Conservation (phyloP, 2,113 vertebrate species). For the Macroglossus sobrinus region DNA sequence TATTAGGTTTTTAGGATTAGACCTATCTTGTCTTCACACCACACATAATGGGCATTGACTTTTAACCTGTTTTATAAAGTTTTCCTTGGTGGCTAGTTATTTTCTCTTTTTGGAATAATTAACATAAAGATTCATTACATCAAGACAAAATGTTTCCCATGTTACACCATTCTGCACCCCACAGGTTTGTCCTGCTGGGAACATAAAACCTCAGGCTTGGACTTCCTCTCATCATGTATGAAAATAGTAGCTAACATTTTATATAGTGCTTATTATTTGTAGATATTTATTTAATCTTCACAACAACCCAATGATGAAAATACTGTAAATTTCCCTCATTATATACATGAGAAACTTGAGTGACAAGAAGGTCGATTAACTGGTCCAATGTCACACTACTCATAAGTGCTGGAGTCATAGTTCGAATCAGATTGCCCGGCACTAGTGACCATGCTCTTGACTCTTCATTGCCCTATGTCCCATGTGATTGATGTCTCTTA, state of each 20-base stretch:
- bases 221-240: background rate
- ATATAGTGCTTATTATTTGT: background rate
- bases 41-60: background rate
- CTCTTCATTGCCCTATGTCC: background rate
- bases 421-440: background rate
- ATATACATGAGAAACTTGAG: background rate
- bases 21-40: background rate
- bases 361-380: background rate
- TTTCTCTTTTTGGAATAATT: slow-evolving; percentile 4
- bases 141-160: slow-evolving; percentile 4
- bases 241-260: slow-evolving; percentile 7
- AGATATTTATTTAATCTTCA: background rate
- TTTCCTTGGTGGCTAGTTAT: background rate
- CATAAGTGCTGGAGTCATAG: background rate
- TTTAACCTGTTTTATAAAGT: background rate
- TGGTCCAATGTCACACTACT: background rate
- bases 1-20: background rate
- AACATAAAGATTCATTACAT: background rate
- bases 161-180: background rate
- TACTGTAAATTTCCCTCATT: background rate
- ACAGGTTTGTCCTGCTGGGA: background rate
- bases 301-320: background rate
- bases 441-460: background rate
- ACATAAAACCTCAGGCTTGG: background rate
- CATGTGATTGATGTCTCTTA: background rate